Base-by-base conservation (phyloP, 2,888 invertebrate species). In the Drosophila hawaiiensis region DNA sequence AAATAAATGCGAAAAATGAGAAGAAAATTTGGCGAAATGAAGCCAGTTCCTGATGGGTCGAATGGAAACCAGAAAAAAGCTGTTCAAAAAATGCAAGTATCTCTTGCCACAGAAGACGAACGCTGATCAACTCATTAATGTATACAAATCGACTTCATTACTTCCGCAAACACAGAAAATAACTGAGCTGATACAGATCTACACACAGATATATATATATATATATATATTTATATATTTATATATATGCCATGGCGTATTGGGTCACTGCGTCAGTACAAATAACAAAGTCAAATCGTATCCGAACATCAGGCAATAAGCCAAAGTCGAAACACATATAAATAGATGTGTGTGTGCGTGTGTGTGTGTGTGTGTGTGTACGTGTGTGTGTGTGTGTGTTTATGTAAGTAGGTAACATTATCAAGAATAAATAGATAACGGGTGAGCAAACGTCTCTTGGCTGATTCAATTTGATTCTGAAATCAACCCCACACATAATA, bases 391-490 rank as follows among this genome's bases (percentile, higher is more conserved):
- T 14, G 37, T 16, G 41, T 61, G 53, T 68, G 50, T 73, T 47
- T 78, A 55, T 80, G 58, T 75, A 75, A 78, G 76, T 71, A 66
- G 82, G 76, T 68, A 73, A 77, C 72, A 88, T 71, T 84, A 84
- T 84, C 84, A 75, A 77, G 83, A 79, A 72, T 58, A 68, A 85
- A 83, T 61, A 88, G 88, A 84, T 87, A 87, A 85, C 83, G 68
- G 50, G 55, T 84, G 78, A 83, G 84, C 68, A 66, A 76, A 81
- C 76, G 71, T 72, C 68, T 73, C 65, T 74, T 67, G 52, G 60
- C 35, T 78, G 56, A 68, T 80, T 78, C 81, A 68, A 52, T 73
- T 78, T 59, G 71, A 77, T 76, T 84, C 85, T 78, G 43, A 79
- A 81, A 79, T 67, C 73, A 80, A 83, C 67, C 62, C 83, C 82